Evolutionary conservation across 2,888 invertebrate genomes (phyloP).

Genomic region (Gymnocheta viridis): DNA sequence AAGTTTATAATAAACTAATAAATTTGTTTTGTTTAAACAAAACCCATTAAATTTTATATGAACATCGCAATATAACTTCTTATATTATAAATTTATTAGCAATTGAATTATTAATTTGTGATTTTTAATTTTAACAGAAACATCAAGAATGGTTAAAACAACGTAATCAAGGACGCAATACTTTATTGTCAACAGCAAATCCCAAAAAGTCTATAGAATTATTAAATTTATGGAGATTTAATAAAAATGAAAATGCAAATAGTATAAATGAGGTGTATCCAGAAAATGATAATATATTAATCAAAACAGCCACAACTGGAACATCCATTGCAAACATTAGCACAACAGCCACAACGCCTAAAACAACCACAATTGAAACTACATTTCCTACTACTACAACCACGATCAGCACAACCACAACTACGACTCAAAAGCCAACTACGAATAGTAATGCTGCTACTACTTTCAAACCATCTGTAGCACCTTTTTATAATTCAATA

Average conservation of each 20-base stretch:
- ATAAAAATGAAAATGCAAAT: constrained; percentile 71
- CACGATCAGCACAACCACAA: constrained; percentile 38
- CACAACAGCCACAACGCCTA: constrained; percentile 44
- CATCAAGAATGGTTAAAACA: constrained; percentile 81
- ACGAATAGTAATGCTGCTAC: constrained; percentile 47
- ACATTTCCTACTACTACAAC: constrained; percentile 43
- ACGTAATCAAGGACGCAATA: constrained; percentile 72
- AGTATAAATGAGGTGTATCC: constrained; percentile 79
- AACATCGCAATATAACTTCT: background rate
- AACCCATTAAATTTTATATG: background rate
- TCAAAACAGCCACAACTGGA: constrained; percentile 39
- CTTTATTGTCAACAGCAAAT: constrained; percentile 58
- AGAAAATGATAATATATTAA: constrained; percentile 74
- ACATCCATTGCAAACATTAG: constrained; percentile 28
- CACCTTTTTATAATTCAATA: constrained; percentile 38
- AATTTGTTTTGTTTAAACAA: background rate
- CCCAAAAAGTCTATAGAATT: constrained; percentile 72
- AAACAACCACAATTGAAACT: constrained; percentile 39
- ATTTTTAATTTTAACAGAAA: constrained; percentile 74
- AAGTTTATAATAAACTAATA: constrained; percentile 8
- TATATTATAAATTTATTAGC: background rate
- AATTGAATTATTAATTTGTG: background rate
- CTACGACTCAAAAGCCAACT: constrained; percentile 54
- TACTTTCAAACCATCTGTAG: constrained; percentile 23
- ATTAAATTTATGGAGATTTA: constrained; percentile 76